Evolutionary conservation across 2,888 invertebrate genomes (phyloP).

Genomic region (Cremastobaeus sp.): DNA sequence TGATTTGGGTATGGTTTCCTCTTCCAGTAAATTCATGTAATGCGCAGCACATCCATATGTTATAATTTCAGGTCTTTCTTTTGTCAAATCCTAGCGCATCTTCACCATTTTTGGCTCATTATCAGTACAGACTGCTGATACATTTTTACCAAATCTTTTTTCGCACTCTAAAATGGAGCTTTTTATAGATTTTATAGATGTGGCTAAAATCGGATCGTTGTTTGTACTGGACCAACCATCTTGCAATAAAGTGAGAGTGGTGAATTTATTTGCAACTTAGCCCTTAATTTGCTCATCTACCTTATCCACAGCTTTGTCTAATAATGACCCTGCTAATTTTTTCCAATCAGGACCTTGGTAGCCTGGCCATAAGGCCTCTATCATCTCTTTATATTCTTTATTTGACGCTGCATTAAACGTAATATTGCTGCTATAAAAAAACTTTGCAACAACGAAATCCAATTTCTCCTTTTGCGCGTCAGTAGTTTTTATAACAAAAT

Average conservation of each 20-base stretch:
- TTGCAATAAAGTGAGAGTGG: constrained; percentile 2
- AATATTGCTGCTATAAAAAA: constrained; percentile 16
- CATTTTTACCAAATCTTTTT: constrained; percentile 5
- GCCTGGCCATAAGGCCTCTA: constrained; percentile 10
- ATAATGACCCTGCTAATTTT: constrained; percentile 6
- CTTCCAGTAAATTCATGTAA: constrained; percentile 8
- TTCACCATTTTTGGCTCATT: constrained; percentile 20
- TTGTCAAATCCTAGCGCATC: constrained; percentile 2
- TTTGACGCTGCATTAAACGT: constrained; percentile 23
- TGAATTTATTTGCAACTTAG: background rate
- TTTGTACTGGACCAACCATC: constrained; percentile 14
- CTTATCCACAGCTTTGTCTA: constrained; percentile 14
- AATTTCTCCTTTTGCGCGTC: constrained; percentile 3
- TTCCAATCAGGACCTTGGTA: constrained; percentile 14
- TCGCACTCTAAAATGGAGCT: background rate
- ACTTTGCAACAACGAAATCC: constrained; percentile 9
- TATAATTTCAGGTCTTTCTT: background rate
- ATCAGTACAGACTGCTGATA: constrained; percentile 16
- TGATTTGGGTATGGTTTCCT: background rate
- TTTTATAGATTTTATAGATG: constrained; percentile 1
- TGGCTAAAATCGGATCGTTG: constrained; percentile 12
- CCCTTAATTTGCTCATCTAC: background rate
- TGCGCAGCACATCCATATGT: constrained; percentile 6
- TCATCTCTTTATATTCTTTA: constrained; percentile 7
- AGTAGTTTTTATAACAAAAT: constrained; percentile 1